Percentiles rank a stretch among this genome's conserved stretches.
phyloP scores from a whole-genome alignment of 2,888 invertebrate species.

The Protophormia terraenovae region DNA sequence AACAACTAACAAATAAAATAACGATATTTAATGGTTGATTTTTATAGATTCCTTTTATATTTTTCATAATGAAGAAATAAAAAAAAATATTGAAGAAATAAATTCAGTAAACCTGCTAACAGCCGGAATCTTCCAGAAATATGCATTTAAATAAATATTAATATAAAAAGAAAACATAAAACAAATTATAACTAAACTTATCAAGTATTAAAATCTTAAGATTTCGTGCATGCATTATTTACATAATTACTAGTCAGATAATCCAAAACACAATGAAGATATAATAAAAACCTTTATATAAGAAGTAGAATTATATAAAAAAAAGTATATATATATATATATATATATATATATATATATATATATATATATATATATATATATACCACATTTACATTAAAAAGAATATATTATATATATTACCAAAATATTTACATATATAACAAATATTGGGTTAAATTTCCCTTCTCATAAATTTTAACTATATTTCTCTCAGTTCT shows the following conservation, averaged over 20 bases:
- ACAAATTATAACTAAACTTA: slow-evolving; percentile 4
- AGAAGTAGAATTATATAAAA: slow-evolving; percentile 9
- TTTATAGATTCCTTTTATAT: slow-evolving; percentile 4
- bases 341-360: neutral
- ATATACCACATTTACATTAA: neutral
- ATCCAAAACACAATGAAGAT: slow-evolving; percentile 41
- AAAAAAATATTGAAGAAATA: neutral
- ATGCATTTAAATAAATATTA: slow-evolving; percentile 54
- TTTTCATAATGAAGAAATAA: slow-evolving; percentile 10
- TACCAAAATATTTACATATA: neutral
- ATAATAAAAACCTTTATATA: slow-evolving; percentile 27
- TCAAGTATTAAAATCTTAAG: slow-evolving; percentile 49
- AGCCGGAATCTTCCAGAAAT: slow-evolving; percentile 59
- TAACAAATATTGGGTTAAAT: neutral
- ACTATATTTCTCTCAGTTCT: slow-evolving; percentile 34
- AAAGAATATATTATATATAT: too few relatives aligned
- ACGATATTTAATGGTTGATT: neutral
- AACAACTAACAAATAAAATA: neutral
- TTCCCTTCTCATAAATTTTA: neutral
- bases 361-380: neutral
- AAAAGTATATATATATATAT: neutral
- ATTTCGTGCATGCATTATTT: slow-evolving; percentile 50
- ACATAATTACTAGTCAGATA: slow-evolving; percentile 58
- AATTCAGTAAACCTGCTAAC: slow-evolving; percentile 33
- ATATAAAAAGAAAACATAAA: neutral